Conservation (phyloP, 1,140 invertebrate species). For the Subanguina moxae region DNA sequence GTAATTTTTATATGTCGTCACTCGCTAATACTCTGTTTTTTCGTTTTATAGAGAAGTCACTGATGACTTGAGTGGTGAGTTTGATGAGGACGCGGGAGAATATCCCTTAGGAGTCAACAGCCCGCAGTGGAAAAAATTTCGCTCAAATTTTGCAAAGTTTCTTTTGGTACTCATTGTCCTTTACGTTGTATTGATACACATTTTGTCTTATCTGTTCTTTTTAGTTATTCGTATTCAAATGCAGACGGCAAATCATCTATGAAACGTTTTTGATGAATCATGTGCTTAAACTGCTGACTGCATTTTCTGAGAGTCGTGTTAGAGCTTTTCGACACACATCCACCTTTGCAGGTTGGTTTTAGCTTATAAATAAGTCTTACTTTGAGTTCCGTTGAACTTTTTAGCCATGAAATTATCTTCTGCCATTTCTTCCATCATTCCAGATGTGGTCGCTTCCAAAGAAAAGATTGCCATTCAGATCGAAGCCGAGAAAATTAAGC, state of each 20-base stretch:
- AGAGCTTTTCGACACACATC: conserved; percentile 96
- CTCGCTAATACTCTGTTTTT: neutral
- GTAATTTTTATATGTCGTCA: neutral
- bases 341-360: conserved; percentile 87
- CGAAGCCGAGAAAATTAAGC: conserved; percentile 89
- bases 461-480: conserved; percentile 96
- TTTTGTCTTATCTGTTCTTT: neutral
- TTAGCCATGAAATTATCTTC: conserved; percentile 98
- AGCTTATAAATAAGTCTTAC: too few species aligned
- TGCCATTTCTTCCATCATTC: conserved; percentile 90
- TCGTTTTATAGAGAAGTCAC: conserved; percentile 71
- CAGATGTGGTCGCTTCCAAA: conserved; percentile 88
- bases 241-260: conserved; percentile 97
- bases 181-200: too few species aligned
- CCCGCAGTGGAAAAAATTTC: conserved; percentile 94
- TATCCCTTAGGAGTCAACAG: conserved; percentile 96
- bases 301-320: conserved; percentile 94
- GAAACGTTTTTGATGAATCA: conserved; percentile 99
- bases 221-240: too few species aligned
- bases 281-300: conserved; percentile 91
- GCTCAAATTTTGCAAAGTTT: conserved; percentile 92
- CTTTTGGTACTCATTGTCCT: conserved; percentile 64
- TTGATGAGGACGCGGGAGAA: conserved; percentile 97
- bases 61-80: conserved; percentile 95
- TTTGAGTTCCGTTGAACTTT: too few species aligned